Base-by-base conservation (phyloP, 2,888 invertebrate species). In the Patella caerulea region DNA sequence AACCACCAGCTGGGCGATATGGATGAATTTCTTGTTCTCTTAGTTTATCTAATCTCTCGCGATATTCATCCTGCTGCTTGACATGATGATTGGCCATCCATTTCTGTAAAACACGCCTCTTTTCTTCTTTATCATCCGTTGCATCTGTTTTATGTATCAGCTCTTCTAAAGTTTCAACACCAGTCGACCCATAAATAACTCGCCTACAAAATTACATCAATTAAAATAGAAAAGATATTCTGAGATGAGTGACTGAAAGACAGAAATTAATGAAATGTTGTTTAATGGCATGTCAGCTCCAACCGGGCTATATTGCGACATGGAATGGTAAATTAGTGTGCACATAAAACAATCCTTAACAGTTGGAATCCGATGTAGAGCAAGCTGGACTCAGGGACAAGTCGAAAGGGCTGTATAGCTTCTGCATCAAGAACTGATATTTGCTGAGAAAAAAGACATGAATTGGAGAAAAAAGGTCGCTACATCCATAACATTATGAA, bases 41-140 rank as follows among this genome's bases (percentile, higher is more conserved):
- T 45, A 88, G 81, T 24, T 85, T 86, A 12, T 85, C 82, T 24
- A 86, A 77, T 15, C 87, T 82, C 56, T 78, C 79, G 74, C 76
- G 83, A 82, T 89, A 91, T 65, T 88, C 86, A 55, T 81, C 83
- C 80, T 85, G 84, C 34, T 83, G 84, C 81, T 88, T 81, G 3
- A 79, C 78, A 56, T 86, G 84, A 73, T 88, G 87, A 54, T 84
- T 80, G 2, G 83, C 82, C 89, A 90, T 90, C 90, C 90, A 91
- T 17, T 83, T 78, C 55, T 84, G 86, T 12, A 91, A 82, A 24
- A 84, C 78, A 29, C 84, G 84, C 34, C 83, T 83, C 74, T 87
- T 84, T 72, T 87, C 85, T 14, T 77, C 14, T 19, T 72, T 56
- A 29, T 79, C 76, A 3, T 77, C 73, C 55, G 78, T 73, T 9